Conservation (phyloP, 2,113 vertebrate species). For the Nycticryphes semicollaris region DNA sequence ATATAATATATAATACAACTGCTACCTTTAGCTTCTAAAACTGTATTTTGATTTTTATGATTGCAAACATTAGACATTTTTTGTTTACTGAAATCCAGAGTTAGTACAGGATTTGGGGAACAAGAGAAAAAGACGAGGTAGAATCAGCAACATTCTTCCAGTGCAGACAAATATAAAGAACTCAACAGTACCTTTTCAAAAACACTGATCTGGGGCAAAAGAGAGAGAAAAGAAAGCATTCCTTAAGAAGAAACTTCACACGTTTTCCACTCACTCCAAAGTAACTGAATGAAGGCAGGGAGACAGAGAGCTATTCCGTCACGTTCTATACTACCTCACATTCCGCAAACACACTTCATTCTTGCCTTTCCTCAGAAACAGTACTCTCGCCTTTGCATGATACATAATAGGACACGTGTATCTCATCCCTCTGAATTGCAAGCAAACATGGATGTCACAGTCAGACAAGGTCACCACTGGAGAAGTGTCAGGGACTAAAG, state of each 20-base stretch:
- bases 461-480: background rate
- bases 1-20: too few species aligned
- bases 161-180: background rate
- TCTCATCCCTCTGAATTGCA: background rate
- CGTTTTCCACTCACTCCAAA: background rate
- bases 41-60: background rate
- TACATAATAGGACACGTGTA: background rate
- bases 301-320: background rate
- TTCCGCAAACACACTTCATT: background rate
- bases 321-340: background rate
- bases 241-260: background rate
- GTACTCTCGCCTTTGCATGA: background rate
- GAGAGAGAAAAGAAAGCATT: background rate
- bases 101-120: background rate
- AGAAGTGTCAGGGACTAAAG: background rate
- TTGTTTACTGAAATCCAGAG: background rate
- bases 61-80: background rate
- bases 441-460: background rate
- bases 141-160: background rate
- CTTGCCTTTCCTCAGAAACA: background rate
- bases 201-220: background rate
- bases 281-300: background rate
- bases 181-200: background rate
- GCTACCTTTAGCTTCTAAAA: background rate
- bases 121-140: background rate